Percentiles rank a stretch among this genome's conserved stretches.
These are phyloP conservation scores for Ceratitis capitata DNA, from an alignment of 1,140 invertebrate genomes.

Conservation along the genomic window DNA sequence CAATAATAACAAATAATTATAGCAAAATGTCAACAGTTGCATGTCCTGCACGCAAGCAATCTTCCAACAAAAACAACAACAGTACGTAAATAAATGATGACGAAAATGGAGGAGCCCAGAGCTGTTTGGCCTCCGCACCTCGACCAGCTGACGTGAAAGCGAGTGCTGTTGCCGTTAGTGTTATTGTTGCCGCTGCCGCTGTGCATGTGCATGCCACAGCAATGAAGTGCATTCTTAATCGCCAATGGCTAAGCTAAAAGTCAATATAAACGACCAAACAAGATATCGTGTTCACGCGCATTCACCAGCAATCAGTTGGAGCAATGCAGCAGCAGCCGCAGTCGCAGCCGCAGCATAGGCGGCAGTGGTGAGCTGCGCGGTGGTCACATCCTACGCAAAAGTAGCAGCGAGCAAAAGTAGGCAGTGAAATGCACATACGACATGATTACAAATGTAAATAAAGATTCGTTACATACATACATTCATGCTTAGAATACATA, in stretches of 20 bases:
- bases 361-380: background rate
- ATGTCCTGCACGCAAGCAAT: slow-evolving; percentile 14
- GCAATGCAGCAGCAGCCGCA: background rate
- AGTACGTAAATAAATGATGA: too few relatives aligned
- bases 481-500: background rate
- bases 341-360: too few relatives aligned
- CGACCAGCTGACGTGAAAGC: background rate
- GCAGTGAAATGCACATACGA: background rate
- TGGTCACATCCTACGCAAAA: slow-evolving; percentile 6
- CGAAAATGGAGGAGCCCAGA: background rate
- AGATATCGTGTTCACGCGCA: slow-evolving; percentile 44
- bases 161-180: background rate
- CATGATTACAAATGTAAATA: background rate
- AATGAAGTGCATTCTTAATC: slow-evolving; percentile 62
- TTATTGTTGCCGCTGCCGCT: background rate
- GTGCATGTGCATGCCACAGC: slow-evolving; percentile 45
- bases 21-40: slow-evolving; percentile 34
- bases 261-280: slow-evolving; percentile 16
- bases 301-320: slow-evolving; percentile 18
- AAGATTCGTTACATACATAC: too few relatives aligned
- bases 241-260: slow-evolving; percentile 59
- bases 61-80: background rate
- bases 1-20: slow-evolving; percentile 35
- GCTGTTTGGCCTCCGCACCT: background rate
- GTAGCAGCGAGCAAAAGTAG: background rate